These are phyloP conservation scores for Eupithecia exiguata DNA, from an alignment of 2,888 invertebrate species.

Conservation along the genomic window DNA sequence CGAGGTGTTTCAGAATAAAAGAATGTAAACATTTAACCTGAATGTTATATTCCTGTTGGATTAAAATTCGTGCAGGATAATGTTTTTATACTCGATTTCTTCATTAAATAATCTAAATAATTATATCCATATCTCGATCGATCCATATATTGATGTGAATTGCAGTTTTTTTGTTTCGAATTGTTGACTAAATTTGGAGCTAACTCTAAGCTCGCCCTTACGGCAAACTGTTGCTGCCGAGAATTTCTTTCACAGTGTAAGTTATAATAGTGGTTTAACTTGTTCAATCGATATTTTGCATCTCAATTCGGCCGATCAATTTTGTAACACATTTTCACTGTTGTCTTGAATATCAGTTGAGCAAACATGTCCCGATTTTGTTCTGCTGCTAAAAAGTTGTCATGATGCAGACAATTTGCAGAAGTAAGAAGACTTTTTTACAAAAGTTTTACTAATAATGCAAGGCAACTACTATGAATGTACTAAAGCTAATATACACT, in stretches of 20 bases:
- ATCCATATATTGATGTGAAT: not conserved
- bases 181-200: not conserved
- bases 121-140: not conserved
- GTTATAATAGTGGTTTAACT: not conserved
- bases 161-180: not conserved
- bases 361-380: not conserved
- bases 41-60: not conserved
- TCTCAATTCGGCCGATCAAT: not conserved
- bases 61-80: not conserved
- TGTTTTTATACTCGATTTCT: not conserved
- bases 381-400: not conserved
- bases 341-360: not conserved
- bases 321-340: not conserved
- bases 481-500: conserved; percentile 5
- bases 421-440: not conserved
- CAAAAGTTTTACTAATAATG: not conserved
- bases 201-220: not conserved
- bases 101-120: not conserved
- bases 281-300: not conserved
- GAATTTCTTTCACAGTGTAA: not conserved
- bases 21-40: not conserved
- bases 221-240: not conserved
- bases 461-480: not conserved
- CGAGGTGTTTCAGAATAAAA: not conserved
- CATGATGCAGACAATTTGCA: not conserved